Conservation (phyloP, 2,113 vertebrate genomes). For the Falcunculus frontatus region DNA sequence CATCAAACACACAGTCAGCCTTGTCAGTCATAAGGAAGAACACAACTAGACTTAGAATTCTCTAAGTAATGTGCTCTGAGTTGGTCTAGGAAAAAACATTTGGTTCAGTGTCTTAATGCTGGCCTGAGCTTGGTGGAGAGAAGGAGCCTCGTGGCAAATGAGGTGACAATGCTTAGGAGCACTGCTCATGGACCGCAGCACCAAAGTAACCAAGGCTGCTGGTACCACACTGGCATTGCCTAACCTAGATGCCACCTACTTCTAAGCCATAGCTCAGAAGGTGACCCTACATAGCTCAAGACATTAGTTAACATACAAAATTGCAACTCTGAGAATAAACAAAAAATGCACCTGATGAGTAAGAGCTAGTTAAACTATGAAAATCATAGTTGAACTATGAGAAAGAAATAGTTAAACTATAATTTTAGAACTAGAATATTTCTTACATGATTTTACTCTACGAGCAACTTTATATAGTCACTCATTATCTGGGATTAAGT, state of each 20-base stretch:
- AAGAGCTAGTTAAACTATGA: neutral
- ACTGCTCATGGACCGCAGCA: neutral
- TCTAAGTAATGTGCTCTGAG: neutral
- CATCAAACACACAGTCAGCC: neutral
- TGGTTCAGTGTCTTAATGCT: neutral
- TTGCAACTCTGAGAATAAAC: neutral
- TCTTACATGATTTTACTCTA: neutral
- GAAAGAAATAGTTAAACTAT: neutral
- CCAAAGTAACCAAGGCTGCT: neutral
- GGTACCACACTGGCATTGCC: neutral
- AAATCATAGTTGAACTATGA: neutral
- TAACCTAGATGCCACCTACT: neutral
- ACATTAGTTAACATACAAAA: neutral
- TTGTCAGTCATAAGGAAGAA: neutral
- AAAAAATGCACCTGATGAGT: neutral
- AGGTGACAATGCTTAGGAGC: neutral
- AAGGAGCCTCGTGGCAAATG: neutral
- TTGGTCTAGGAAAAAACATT: neutral
- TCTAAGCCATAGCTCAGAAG: neutral
- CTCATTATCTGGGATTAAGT: neutral
- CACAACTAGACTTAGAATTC: accelerated
- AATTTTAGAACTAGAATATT: neutral
- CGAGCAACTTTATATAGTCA: neutral
- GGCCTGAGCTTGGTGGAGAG: neutral
- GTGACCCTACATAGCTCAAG: accelerated